A percentile compares a stretch with the other conserved stretches of the same genome.
Conservation (phyloP, 2,113 vertebrate species). For the Hemiscyllium ocellatum region DNA sequence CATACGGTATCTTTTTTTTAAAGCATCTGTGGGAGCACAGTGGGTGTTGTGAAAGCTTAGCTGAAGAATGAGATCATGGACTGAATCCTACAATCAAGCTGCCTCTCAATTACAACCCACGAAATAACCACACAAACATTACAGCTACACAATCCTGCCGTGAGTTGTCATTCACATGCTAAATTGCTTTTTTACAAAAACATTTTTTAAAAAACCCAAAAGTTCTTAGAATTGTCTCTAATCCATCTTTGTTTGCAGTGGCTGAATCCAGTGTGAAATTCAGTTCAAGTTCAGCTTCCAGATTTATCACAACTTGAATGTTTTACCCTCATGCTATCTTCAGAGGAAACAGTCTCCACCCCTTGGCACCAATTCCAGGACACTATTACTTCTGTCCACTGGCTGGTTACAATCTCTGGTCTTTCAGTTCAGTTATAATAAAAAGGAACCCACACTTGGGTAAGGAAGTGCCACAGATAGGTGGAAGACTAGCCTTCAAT, state of each 20-base stretch:
- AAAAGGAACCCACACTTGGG: background rate
- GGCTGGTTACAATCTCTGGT: background rate
- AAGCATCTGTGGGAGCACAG: background rate
- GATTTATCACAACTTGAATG: background rate
- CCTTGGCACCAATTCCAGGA: background rate
- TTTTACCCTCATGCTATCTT: background rate
- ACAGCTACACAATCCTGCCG: background rate
- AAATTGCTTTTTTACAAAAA: background rate
- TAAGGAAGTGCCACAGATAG: background rate
- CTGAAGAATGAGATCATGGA: slow-evolving; percentile 25
- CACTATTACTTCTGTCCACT: background rate
- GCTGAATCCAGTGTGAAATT: background rate
- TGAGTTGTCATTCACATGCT: background rate
- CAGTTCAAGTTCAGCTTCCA: background rate
- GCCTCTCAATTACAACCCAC: slow-evolving; percentile 20
- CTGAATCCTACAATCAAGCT: slow-evolving; percentile 1
- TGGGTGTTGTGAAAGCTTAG: slow-evolving; percentile 27
- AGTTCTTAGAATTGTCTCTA: background rate
- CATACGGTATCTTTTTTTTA: background rate
- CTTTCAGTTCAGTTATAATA: background rate
- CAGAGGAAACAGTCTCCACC: background rate
- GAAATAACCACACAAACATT: background rate
- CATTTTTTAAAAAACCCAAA: background rate
- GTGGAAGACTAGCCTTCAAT: background rate
- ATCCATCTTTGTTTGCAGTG: background rate